Evolutionary conservation across 2,888 invertebrate species (phyloP).

Genomic region (Sylvicola cinctus): DNA sequence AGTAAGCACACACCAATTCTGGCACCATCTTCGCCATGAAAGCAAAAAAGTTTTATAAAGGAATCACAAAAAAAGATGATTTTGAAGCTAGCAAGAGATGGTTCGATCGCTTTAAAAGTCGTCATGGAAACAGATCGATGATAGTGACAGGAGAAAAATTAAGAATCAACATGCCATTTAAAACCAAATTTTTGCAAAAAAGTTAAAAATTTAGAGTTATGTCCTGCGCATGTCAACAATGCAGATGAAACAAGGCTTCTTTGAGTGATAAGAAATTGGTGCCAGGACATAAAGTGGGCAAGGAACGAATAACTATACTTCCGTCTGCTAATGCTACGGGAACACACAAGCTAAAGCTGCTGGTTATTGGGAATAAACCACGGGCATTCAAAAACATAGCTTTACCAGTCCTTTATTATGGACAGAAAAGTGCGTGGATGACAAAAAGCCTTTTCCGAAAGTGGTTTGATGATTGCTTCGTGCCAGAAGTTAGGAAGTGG

Average conservation of each 20-base stretch:
- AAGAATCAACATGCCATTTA: not conserved
- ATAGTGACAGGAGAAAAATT: not conserved
- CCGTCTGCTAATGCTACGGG: constrained; percentile 7
- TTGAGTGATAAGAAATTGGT: not conserved
- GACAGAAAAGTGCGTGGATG: constrained; percentile 9
- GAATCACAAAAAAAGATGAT: not conserved
- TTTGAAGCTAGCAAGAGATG: not conserved
- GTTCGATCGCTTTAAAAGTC: constrained; percentile 1
- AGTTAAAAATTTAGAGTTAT: not conserved
- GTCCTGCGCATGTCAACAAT: not conserved
- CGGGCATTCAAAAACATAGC: constrained; percentile 8
- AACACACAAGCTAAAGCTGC: constrained; percentile 4
- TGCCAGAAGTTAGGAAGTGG: not conserved
- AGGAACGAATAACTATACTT: constrained; percentile 8
- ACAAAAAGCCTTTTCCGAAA: constrained; percentile 6
- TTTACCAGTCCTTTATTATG: constrained; percentile 8
- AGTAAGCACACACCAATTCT: not conserved
- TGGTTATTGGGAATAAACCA: constrained; percentile 7
- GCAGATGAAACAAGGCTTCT: not conserved
- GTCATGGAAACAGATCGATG: not conserved
- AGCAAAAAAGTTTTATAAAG: not conserved
- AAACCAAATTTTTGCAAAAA: not conserved
- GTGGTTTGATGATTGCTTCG: constrained; percentile 5
- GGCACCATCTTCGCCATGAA: not conserved
- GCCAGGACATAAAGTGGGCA: constrained; percentile 7